phyloP scores from a whole-genome alignment of 2,888 invertebrate species.

The Frankliniella intonsa region DNA sequence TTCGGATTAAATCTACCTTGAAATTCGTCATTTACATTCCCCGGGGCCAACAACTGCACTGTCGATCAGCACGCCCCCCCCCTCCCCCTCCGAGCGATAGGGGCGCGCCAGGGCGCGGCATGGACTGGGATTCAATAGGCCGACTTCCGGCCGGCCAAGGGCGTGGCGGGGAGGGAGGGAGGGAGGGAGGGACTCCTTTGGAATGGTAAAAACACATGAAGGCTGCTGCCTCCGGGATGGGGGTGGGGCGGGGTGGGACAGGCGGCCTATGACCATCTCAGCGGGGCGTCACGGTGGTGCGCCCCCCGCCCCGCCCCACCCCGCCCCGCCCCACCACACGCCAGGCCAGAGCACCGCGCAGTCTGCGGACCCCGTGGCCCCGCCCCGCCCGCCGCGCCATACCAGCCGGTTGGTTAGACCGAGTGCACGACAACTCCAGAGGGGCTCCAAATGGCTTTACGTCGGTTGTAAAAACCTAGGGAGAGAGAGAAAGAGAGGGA shows the following conservation, averaged over 20 bases:
- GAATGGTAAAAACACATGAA: too few relatives aligned
- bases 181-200: too few relatives aligned
- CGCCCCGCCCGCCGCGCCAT: neutral
- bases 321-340: neutral
- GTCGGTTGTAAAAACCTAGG: neutral
- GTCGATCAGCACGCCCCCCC: neutral
- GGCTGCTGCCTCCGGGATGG: too few relatives aligned
- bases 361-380: neutral
- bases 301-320: too few relatives aligned
- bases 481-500: neutral
- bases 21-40: conserved; percentile 24
- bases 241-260: too few relatives aligned
- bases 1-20: conserved; percentile 19
- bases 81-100: neutral
- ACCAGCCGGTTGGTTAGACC: neutral
- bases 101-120: too few relatives aligned
- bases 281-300: neutral
- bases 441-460: conserved; percentile 22
- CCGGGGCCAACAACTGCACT: conserved; percentile 12
- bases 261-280: neutral
- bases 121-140: too few relatives aligned
- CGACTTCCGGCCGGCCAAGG: too few relatives aligned
- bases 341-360: neutral
- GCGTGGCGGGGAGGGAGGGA: too few relatives aligned
- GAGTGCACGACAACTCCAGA: neutral